phyloP scores from a whole-genome alignment of 37 sponge, comb jelly and placozoan species.

The Ianthella basta region DNA sequence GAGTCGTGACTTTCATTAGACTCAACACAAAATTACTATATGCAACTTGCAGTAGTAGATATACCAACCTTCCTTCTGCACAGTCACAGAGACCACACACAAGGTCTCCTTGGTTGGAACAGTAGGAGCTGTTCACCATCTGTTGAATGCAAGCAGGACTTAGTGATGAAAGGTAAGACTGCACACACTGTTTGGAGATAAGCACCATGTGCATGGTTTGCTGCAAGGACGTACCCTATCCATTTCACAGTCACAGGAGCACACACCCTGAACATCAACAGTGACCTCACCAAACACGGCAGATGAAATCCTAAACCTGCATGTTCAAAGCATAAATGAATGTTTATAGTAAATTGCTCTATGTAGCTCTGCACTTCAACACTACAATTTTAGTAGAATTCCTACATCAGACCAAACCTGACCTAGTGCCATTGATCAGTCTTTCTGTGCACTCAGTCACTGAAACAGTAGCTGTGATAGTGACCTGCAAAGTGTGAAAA shows the following conservation, averaged over 20 bases:
- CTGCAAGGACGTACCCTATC: neutral
- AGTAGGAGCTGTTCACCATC: conserved; percentile 10
- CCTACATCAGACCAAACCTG: too few relatives aligned
- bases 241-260: conserved; percentile 1
- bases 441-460: conserved; percentile 17
- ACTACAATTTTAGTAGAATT: too few relatives aligned
- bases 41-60: too few relatives aligned
- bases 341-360: neutral
- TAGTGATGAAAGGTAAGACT: too few relatives aligned
- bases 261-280: neutral
- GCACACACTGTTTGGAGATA: too few relatives aligned
- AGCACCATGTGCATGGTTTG: too few relatives aligned
- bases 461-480: neutral
- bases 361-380: too few relatives aligned
- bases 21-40: too few relatives aligned
- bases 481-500: neutral
- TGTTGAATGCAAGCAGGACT: neutral
- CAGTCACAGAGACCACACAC: conserved; percentile 22
- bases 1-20: too few relatives aligned
- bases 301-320: neutral
- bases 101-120: conserved; percentile 25
- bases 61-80: conserved; percentile 13
- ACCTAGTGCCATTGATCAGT: conserved; percentile 18
- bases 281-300: neutral
- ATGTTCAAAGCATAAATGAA: too few relatives aligned